Evolutionary conservation across 2,113 vertebrate species (phyloP).

Genomic region (Erythrocercus mccallii): DNA sequence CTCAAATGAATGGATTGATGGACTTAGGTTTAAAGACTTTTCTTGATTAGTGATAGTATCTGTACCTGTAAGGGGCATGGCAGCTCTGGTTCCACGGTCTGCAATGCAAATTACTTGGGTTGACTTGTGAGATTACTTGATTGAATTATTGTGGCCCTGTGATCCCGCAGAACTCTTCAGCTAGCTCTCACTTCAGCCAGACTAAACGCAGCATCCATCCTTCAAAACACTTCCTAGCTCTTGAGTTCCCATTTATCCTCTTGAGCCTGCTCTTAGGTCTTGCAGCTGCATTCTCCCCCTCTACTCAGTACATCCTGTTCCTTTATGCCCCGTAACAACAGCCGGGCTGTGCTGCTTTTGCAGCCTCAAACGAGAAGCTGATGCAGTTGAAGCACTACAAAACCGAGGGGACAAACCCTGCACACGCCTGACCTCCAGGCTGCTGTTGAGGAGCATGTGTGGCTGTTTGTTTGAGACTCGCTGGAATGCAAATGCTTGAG

Average conservation of each 20-base stretch:
- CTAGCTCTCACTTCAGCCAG: not conserved
- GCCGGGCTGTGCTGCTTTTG: not conserved
- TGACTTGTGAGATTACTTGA: not conserved
- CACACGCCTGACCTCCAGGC: not conserved
- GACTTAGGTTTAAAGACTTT: not conserved
- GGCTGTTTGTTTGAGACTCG: not conserved
- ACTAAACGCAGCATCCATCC: not conserved
- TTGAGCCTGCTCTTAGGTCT: not conserved
- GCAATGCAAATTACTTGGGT: not conserved
- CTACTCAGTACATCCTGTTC: not conserved
- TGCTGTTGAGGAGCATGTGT: not conserved
- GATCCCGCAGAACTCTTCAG: not conserved
- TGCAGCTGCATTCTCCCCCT: not conserved
- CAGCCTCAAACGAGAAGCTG: not conserved
- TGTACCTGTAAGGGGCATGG: not conserved
- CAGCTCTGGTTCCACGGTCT: not conserved
- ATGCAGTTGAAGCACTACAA: not conserved
- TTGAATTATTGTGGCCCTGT: not conserved
- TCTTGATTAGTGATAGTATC: not conserved
- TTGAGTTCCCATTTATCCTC: not conserved
- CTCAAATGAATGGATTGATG: not conserved
- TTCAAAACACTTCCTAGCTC: not conserved
- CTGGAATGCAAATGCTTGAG: constrained; percentile 29
- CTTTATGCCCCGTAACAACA: not conserved
- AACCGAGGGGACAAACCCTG: not conserved